Conservation (phyloP, 2,888 invertebrate species). For the Nebria salina region DNA sequence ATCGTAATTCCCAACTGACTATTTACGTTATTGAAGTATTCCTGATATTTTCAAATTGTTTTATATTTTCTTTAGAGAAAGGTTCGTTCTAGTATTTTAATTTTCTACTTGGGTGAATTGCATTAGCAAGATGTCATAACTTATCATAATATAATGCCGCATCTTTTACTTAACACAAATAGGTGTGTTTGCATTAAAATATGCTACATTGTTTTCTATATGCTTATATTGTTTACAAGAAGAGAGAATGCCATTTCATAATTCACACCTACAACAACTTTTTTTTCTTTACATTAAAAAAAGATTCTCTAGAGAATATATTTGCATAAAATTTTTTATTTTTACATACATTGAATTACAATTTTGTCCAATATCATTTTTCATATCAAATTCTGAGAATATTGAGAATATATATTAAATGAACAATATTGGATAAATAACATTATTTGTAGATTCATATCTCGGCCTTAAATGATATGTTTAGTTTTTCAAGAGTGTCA, state of each 20-base stretch:
- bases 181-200: neutral
- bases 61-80: neutral
- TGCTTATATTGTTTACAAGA: neutral
- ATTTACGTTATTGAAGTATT: too few relatives aligned
- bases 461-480: neutral
- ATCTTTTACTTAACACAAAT: neutral
- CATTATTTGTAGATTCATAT: too few relatives aligned
- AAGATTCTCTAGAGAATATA: neutral
- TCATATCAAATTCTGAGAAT: too few relatives aligned
- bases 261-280: neutral
- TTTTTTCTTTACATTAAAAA: neutral
- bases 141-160: neutral
- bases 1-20: too few relatives aligned
- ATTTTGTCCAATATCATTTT: too few relatives aligned
- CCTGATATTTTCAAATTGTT: too few relatives aligned
- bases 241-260: slow-evolving; percentile 1
- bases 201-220: neutral
- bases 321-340: neutral
- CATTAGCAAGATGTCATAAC: neutral
- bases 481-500: slow-evolving; percentile 14
- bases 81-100: neutral
- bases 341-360: too few relatives aligned
- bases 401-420: too few relatives aligned
- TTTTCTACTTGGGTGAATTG: neutral
- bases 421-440: too few relatives aligned